These are phyloP conservation scores for Trissolcus basalis DNA, from an alignment of 1,140 invertebrate genomes.

Conservation along the genomic window DNA sequence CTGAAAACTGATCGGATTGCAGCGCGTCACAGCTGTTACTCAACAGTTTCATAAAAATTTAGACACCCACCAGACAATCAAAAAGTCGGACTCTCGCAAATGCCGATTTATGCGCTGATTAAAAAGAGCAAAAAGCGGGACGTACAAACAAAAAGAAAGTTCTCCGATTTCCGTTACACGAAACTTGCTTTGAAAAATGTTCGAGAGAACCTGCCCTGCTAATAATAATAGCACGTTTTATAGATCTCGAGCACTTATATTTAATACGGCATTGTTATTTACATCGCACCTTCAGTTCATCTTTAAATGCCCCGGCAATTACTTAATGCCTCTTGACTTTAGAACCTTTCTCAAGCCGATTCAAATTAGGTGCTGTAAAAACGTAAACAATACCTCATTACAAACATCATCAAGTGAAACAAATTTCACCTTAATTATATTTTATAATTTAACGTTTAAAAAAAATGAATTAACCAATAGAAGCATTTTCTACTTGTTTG, in stretches of 20 bases:
- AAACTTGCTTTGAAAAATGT: too few species aligned
- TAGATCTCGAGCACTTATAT: slow-evolving; percentile 27
- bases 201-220: too few species aligned
- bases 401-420: too few species aligned
- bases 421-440: too few species aligned
- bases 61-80: slow-evolving; percentile 20
- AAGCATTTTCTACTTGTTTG: too few species aligned
- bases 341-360: too few species aligned
- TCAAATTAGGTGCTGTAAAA: slow-evolving; percentile 13
- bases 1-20: background rate
- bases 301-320: slow-evolving; percentile 1
- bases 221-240: slow-evolving; percentile 35
- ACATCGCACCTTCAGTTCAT: slow-evolving; percentile 20
- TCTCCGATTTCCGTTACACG: slow-evolving; percentile 11
- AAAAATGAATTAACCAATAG: too few species aligned
- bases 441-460: too few species aligned
- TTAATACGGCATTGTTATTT: slow-evolving; percentile 47
- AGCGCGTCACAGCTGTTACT: background rate
- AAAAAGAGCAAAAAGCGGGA: background rate
- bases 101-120: background rate
- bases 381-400: background rate
- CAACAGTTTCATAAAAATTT: slow-evolving; percentile 7
- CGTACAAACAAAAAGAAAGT: slow-evolving; percentile 6
- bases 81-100: background rate
- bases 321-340: slow-evolving; percentile 4